These are phyloP conservation scores for Psix sp. DNA, from an alignment of 1,140 invertebrate species.

Conservation along the genomic window DNA sequence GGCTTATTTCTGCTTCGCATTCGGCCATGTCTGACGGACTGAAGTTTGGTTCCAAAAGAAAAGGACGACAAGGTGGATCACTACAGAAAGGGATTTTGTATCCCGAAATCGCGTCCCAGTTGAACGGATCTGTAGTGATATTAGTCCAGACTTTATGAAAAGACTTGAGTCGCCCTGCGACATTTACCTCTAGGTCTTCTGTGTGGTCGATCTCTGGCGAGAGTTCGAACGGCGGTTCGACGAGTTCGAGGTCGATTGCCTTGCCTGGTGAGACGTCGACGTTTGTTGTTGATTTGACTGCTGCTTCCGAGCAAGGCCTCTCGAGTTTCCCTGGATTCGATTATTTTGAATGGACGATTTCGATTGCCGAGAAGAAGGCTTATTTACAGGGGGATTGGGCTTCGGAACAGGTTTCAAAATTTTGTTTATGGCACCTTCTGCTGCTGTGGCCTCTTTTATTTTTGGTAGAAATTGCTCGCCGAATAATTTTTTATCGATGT, in stretches of 20 bases:
- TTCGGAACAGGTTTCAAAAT: too few species aligned
- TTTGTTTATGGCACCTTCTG: not conserved
- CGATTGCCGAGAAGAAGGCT: too few species aligned
- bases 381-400: too few species aligned
- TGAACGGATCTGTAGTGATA: not conserved
- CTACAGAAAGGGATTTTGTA: conserved; percentile 8
- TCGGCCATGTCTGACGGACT: not conserved
- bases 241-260: too few species aligned
- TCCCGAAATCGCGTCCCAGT: not conserved
- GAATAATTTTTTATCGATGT: conserved; percentile 1
- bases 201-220: too few species aligned
- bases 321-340: too few species aligned
- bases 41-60: not conserved
- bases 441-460: not conserved
- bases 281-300: too few species aligned
- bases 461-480: conserved; percentile 3
- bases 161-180: not conserved
- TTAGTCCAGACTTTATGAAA: not conserved
- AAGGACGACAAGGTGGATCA: not conserved
- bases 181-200: not conserved
- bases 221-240: too few species aligned
- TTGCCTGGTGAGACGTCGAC: too few species aligned
- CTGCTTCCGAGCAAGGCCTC: too few species aligned
- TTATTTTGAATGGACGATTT: too few species aligned
- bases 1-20: not conserved